Evolutionary conservation across 2,797 vertebrate genomes (phyloP).

Genomic region (Synaphobranchus kaupii): DNA sequence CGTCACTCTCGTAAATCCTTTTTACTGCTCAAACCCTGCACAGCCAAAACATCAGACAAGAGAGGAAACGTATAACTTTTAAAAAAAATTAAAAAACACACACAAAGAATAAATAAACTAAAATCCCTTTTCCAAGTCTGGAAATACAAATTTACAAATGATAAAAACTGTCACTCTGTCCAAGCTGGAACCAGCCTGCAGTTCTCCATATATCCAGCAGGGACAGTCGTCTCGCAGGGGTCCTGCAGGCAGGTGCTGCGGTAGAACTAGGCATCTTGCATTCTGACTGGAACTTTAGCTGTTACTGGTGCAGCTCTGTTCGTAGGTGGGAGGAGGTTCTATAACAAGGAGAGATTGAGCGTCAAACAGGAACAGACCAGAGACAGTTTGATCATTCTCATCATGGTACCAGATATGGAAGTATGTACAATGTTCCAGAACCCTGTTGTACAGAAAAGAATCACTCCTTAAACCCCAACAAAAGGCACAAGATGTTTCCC

Average conservation of each 20-base stretch:
- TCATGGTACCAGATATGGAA: neutral
- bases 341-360: conserved; percentile 44
- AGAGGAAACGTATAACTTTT: neutral
- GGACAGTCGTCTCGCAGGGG: neutral
- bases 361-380: neutral
- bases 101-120: neutral
- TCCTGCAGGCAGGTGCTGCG: neutral
- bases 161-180: neutral
- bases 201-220: neutral
- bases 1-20: neutral
- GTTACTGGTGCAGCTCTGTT: conserved; percentile 80
- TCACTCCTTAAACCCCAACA: neutral
- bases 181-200: neutral
- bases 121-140: conserved; percentile 11
- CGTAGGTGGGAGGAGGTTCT: conserved; percentile 90
- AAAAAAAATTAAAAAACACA: neutral
- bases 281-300: conserved; percentile 33
- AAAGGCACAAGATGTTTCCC: neutral
- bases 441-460: neutral
- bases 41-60: neutral
- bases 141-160: neutral
- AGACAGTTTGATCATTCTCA: neutral
- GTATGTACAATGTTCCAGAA: neutral
- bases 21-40: neutral
- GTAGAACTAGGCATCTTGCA: neutral